These are phyloP conservation scores for Apus apus DNA, from an alignment of 2,113 vertebrate genomes.

Conservation along the genomic window DNA sequence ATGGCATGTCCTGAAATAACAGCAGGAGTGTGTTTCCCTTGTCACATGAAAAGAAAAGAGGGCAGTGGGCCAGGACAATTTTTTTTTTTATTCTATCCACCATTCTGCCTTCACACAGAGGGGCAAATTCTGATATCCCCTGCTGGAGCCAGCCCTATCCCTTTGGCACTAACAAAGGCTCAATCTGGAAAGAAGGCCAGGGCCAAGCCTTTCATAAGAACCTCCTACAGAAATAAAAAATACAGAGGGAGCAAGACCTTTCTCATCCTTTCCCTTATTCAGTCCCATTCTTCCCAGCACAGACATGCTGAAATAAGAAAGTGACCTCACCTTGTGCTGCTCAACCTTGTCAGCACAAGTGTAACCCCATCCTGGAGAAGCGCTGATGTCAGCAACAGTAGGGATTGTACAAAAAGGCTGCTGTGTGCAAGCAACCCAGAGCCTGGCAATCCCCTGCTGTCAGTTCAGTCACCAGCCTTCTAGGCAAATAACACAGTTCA, in stretches of 20 bases:
- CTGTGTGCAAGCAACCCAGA: neutral
- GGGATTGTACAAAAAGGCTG: neutral
- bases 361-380: neutral
- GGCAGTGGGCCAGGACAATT: neutral
- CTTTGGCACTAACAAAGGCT: neutral
- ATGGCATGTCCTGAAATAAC: neutral
- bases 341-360: neutral
- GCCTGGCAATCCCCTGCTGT: neutral
- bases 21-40: neutral
- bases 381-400: neutral
- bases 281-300: neutral
- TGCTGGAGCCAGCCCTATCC: neutral
- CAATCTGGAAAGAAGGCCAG: neutral
- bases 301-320: neutral
- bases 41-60: neutral
- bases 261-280: neutral
- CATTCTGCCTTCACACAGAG: neutral
- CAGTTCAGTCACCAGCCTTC: neutral
- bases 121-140: neutral
- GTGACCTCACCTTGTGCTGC: neutral
- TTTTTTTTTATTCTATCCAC: neutral
- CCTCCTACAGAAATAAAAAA: neutral
- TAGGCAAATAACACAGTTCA: neutral
- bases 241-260: neutral
- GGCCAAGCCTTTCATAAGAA: neutral